Percentiles rank a stretch among this genome's conserved stretches.
Evolutionary conservation across 2,888 invertebrate species (phyloP).

Genomic region (Tetragonisca angustula): DNA sequence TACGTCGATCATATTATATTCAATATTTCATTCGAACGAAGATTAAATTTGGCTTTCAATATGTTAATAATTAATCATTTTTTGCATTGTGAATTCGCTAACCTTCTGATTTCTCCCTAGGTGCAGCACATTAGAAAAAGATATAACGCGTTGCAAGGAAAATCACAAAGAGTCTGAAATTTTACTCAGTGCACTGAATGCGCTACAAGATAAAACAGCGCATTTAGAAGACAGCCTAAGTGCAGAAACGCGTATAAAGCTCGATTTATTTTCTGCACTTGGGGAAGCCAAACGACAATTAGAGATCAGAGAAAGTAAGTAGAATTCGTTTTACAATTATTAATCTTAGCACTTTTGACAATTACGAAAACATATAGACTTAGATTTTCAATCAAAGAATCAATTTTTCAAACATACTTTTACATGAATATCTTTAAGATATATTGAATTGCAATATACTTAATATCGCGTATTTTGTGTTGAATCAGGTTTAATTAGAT

Average conservation of each 20-base stretch:
- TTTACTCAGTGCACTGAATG: conserved; percentile 91
- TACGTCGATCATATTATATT: background rate
- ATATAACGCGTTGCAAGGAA: conserved; percentile 85
- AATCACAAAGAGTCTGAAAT: conserved; percentile 90
- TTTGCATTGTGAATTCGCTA: background rate
- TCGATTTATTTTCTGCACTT: conserved; percentile 98
- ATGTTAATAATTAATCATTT: background rate
- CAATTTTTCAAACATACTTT: background rate
- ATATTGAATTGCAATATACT: background rate
- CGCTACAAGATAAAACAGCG: conserved; percentile 95
- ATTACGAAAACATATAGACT: background rate
- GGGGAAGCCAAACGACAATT: conserved; percentile 97
- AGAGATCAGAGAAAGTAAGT: conserved; percentile 93
- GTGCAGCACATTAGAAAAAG: conserved; percentile 78
- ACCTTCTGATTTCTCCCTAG: conserved; percentile 54
- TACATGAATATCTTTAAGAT: background rate
- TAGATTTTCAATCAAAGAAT: no score
- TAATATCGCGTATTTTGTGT: conserved; percentile 38
- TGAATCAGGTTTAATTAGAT: conserved; percentile 89
- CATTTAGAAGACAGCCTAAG: conserved; percentile 97
- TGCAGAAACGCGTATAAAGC: conserved; percentile 98
- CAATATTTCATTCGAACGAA: background rate
- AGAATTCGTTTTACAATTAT: conserved; percentile 9
- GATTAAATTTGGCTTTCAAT: background rate
- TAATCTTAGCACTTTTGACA: background rate